phyloP scores from a whole-genome alignment of 2,888 invertebrate species.

The Sinelater perroti region DNA sequence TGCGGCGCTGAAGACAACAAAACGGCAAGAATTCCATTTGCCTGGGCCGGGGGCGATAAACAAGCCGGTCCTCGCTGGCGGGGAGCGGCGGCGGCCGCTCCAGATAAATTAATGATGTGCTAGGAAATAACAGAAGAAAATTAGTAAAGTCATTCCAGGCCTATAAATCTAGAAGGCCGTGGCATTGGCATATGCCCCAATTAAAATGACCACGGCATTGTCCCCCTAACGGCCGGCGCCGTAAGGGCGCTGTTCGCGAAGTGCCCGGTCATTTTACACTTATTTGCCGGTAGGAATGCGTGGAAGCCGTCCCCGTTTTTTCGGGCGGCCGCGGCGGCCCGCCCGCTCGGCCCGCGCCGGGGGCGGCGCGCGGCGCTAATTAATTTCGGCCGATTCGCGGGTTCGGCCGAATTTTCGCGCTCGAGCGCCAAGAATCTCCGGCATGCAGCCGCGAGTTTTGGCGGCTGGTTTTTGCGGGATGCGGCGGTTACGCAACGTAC shows the following conservation, averaged over 20 bases:
- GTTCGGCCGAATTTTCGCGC: too few relatives aligned
- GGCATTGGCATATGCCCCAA: constrained; percentile 56
- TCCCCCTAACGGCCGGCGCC: constrained; percentile 22
- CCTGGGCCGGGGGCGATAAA: constrained; percentile 22
- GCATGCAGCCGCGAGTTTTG: too few relatives aligned
- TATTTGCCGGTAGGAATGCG: constrained; percentile 31
- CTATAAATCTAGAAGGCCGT: constrained; percentile 53
- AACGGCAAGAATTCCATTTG: constrained; percentile 22
- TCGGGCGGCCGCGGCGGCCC: too few relatives aligned
- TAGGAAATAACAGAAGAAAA: constrained; percentile 50
- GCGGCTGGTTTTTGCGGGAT: too few relatives aligned
- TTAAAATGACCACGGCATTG: constrained; percentile 46
- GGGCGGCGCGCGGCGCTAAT: too few relatives aligned
- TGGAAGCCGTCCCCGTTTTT: constrained; percentile 24
- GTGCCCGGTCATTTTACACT: constrained; percentile 34
- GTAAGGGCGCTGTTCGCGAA: constrained; percentile 30
- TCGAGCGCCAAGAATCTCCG: too few relatives aligned
- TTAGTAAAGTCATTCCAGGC: constrained; percentile 53
- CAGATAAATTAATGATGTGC: constrained; percentile 52
- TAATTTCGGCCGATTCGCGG: too few relatives aligned
- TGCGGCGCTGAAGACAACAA: constrained; percentile 9
- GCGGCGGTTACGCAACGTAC: too few relatives aligned
- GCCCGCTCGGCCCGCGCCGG: too few relatives aligned
- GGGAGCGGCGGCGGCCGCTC: constrained; percentile 27
- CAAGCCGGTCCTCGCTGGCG: constrained; percentile 19